Base-by-base conservation (phyloP, 2,888 invertebrate species). In the Mythimna loreyi region DNA sequence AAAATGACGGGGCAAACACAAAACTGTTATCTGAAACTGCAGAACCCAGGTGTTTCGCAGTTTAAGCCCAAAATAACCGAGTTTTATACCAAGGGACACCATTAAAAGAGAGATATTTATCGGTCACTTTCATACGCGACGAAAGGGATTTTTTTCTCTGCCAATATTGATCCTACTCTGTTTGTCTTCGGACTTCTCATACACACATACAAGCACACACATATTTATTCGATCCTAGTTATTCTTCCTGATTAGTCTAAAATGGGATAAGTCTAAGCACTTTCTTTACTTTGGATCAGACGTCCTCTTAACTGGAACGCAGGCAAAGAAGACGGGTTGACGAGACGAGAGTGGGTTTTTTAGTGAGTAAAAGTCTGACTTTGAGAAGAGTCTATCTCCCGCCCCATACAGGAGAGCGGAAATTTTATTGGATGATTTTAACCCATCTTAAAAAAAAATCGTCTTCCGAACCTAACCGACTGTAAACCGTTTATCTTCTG, bases 11-110 rank as follows among this genome's bases (percentile, higher is more conserved):
- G 25, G 33, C 21, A 43, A 50, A 56, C 23, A 45, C 30, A 30
- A 49, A 70, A 81, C 40, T 57, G 53, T 81, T 66, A 78, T 77
- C 78, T 71, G 13, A 36, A 76, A 62, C 49, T 71, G 52, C 56
- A 57, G 23, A 23, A 53, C 55, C 45, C 65, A 70, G 40, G 49
- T 67, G 57, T 67, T 61, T 58, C 60, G 28, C 58, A 47, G 19
- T 36, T 59, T 52, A 21, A 64, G 19, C 53, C 45, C 16, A 30
- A 65, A 74, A 56, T 65, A 74, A 25, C 30, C 11, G 13, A 23
- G 57, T 36, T 64, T 59, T 47, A 65, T 47, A 43, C 11, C 16
- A 11, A n/a, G 30, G 30, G 33, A 5, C 3, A 5, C 23, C 43
- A 45, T 45, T 45, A 25, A 55, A 59, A 49, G 11, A 7, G 11